phyloP scores from a whole-genome alignment of 2,888 invertebrate species.

The Microctonus brassicae region DNA sequence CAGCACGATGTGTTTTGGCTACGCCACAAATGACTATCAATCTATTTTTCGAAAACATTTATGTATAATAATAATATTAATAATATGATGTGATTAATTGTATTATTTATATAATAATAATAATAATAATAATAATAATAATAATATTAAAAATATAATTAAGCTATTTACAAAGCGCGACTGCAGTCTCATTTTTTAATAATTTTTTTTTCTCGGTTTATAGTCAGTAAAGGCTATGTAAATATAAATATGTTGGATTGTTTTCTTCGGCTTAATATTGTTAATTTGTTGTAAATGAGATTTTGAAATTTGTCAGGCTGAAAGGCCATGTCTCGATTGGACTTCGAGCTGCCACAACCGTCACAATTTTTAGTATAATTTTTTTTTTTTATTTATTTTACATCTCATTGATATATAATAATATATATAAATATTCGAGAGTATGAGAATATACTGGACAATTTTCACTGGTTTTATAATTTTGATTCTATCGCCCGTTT shows the following conservation, averaged over 20 bases:
- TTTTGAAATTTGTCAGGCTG: slow-evolving; percentile 39
- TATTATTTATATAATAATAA: slow-evolving; percentile 51
- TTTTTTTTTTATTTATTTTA: slow-evolving; percentile 26
- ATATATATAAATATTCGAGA: slow-evolving; percentile 31
- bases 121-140: slow-evolving; percentile 53
- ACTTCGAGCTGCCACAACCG: slow-evolving; percentile 48
- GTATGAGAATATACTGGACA: background rate
- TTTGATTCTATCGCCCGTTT: slow-evolving; percentile 5
- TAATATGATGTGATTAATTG: slow-evolving; percentile 53
- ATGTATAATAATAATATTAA: slow-evolving; percentile 53
- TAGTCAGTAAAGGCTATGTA: background rate
- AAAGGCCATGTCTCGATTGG: slow-evolving; percentile 47
- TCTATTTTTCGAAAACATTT: slow-evolving; percentile 50
- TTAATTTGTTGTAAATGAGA: slow-evolving; percentile 24
- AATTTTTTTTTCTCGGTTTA: slow-evolving; percentile 18
- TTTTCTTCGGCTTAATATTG: slow-evolving; percentile 10
- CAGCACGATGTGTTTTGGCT: background rate
- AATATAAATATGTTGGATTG: slow-evolving; percentile 6
- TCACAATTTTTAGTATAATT: slow-evolving; percentile 29
- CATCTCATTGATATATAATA: slow-evolving; percentile 21
- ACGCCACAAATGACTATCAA: slow-evolving; percentile 33
- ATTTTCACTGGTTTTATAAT: slow-evolving; percentile 14
- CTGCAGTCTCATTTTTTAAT: slow-evolving; percentile 58
- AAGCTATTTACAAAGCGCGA: slow-evolving; percentile 68
- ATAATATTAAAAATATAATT: slow-evolving; percentile 56